Percentiles rank a stretch among this genome's conserved stretches.
phyloP scores from a whole-genome alignment of 2,888 invertebrate genomes.

The Heliconius ethilla region DNA sequence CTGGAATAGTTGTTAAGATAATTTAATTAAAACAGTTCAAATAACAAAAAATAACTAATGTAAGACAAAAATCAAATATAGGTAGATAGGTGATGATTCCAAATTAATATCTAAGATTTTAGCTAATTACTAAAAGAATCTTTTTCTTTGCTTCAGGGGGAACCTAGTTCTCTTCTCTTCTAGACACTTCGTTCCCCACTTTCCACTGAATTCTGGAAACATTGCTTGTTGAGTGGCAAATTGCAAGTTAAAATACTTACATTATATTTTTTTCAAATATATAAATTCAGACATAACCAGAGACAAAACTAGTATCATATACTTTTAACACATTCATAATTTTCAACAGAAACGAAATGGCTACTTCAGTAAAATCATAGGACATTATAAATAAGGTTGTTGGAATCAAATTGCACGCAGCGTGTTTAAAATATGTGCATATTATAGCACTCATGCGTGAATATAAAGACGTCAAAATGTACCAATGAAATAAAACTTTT shows the following conservation, averaged over 20 bases:
- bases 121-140: no score
- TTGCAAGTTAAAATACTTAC: no score
- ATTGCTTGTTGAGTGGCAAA: background rate
- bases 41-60: no score
- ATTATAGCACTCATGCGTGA: conserved; percentile 71
- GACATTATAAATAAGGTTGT: conserved; percentile 68
- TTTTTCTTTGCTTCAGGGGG: no score
- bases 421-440: conserved; percentile 75
- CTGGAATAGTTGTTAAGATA: no score
- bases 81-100: no score
- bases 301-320: background rate
- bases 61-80: no score
- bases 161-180: no score
- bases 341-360: conserved; percentile 58
- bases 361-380: conserved; percentile 76
- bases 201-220: background rate
- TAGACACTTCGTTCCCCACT: background rate
- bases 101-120: no score
- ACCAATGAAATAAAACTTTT: conserved; percentile 51
- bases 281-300: background rate
- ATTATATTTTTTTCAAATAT: background rate
- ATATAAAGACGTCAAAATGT: conserved; percentile 77
- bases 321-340: conserved; percentile 53
- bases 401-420: conserved; percentile 72
- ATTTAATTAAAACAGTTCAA: no score